phyloP scores from a whole-genome alignment of 2,113 vertebrate genomes.

The Saccopteryx leptura region DNA sequence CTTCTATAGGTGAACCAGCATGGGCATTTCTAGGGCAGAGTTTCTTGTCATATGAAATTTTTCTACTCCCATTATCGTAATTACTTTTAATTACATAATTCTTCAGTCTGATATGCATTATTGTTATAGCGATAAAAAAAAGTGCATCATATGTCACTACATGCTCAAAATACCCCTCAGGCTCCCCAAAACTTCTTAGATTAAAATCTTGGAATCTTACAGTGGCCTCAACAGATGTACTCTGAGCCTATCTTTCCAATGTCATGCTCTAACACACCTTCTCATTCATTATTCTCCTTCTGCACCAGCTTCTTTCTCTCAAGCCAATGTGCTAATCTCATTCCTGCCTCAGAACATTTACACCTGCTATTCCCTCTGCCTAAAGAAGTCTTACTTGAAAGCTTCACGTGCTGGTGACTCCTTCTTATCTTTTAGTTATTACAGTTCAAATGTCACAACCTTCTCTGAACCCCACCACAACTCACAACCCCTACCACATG shows the following conservation, averaged over 20 bases:
- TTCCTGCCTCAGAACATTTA: neutral
- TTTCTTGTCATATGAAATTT: neutral
- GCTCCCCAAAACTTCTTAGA: neutral
- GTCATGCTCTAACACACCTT: neutral
- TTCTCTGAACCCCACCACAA: neutral
- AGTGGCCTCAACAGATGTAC: neutral
- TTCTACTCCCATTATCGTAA: neutral
- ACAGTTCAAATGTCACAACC: slow-evolving; percentile 31
- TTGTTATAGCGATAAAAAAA: neutral
- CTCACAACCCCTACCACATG: neutral
- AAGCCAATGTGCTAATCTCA: neutral
- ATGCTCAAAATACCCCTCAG: neutral
- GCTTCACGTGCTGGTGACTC: neutral
- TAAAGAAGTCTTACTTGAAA: neutral
- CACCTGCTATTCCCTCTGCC: neutral
- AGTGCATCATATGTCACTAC: neutral
- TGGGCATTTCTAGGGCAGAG: neutral
- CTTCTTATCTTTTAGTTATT: neutral
- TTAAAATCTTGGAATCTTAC: neutral
- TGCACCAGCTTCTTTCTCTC: neutral
- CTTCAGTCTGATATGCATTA: neutral
- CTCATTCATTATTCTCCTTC: neutral
- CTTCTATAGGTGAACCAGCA: neutral
- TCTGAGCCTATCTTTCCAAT: neutral
- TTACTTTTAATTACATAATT: neutral